Conservation (phyloP, 2,113 vertebrate genomes). For the Semnornis frantzii region DNA sequence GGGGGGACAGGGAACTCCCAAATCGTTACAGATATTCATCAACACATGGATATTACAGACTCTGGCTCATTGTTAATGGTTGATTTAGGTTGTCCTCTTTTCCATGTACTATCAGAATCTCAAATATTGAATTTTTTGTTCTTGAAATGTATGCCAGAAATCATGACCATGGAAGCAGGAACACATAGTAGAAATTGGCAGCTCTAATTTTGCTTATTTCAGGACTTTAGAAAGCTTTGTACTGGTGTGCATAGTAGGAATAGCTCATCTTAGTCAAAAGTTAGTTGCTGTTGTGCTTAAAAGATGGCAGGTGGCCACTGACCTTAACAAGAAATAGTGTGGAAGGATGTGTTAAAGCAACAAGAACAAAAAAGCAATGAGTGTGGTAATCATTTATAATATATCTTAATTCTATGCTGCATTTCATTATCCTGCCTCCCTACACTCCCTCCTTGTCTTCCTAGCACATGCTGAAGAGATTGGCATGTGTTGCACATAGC, state of each 20-base stretch:
- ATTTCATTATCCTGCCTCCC: background rate
- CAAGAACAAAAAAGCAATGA: accelerated
- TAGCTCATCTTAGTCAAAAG: background rate
- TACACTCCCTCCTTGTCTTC: background rate
- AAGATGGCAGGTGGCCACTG: background rate
- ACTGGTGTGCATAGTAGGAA: background rate
- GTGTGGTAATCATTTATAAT: background rate
- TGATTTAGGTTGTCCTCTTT: background rate
- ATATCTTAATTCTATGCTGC: background rate
- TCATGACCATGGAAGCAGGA: background rate
- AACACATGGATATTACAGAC: background rate
- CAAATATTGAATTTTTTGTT: background rate
- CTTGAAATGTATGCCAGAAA: background rate
- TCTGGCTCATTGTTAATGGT: background rate
- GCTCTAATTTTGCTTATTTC: background rate
- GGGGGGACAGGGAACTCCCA: too few species aligned
- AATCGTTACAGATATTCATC: background rate
- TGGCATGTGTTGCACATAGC: slow-evolving; percentile 9
- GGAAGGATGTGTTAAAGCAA: background rate
- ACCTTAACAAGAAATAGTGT: background rate
- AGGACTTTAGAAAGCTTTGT: background rate
- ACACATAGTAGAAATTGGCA: background rate
- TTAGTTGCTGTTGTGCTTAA: background rate
- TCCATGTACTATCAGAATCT: background rate
- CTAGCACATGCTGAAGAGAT: background rate